Evolutionary conservation across 1,140 invertebrate genomes (phyloP), one percentile per base, ranked within the genome.

Genomic region (Zaprionus taronus): DNA sequence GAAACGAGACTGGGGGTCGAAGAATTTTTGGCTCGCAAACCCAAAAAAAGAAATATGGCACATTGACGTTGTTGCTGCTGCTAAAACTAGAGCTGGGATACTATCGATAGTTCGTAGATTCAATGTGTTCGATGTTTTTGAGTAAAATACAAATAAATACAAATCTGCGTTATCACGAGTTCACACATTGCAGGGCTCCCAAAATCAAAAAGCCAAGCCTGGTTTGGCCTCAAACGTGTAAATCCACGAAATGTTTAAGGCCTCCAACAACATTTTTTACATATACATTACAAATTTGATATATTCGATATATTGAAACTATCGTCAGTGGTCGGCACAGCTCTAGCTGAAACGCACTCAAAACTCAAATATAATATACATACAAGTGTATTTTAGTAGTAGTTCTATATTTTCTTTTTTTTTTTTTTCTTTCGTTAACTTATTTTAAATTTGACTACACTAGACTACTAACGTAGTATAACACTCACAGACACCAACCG

Each of bases 11-110:
- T 72, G 61, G 73, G 69, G 56, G 61, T 76, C 55, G 68, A 76
- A 70, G 78, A 80, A 72, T 72, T 86, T 80, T 83, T 87, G 74
- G 77, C 83, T 83, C 44, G 72, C 70, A 60, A 87, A 86, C 69
- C 53, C 53, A 67, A 80, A 87, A 87, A n/a, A 72, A 76, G 71
- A 86, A 86, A 80, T 87, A 83, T 86, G 77, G 76, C 68, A 81
- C 78, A 82, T 79, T 84, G 79, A 81, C 81, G 81, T 85, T 79
- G 65, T 20, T 58, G 63, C 15, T 65, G 38, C 74, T 75, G 53
- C 34, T 51, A 44, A 78, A 71, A 72, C 69, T 70, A 47, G 71
- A 65, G 58, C 38, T 41, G 38, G 31, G 31, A 11, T 34, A 34
- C 31, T 34, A 34, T 34, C 31, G 31, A 34, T 11, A 34, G 31